Evolutionary conservation across 2,797 vertebrate genomes (phyloP).

Genomic region (Amniataba percoides): DNA sequence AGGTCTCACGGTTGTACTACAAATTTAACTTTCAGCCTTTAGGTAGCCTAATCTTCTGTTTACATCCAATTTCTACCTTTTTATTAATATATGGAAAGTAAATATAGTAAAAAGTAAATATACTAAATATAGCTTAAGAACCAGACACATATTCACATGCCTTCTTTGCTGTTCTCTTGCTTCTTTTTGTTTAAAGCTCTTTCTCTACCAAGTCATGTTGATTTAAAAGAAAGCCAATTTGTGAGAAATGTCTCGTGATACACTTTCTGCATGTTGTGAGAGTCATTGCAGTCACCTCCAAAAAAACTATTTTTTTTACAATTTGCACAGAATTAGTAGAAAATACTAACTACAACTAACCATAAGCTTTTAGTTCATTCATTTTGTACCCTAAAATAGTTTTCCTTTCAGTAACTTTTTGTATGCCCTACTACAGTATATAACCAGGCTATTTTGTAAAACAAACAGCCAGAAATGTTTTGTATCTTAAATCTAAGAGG

Average conservation of each 20-base stretch:
- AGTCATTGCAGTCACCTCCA: background rate
- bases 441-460: background rate
- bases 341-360: no score
- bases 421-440: no score
- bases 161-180: background rate
- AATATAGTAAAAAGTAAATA: background rate
- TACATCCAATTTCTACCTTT: background rate
- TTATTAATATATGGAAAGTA: no score
- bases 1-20: background rate
- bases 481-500: background rate
- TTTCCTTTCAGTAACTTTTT: background rate
- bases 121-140: background rate
- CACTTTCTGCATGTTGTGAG: background rate
- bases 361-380: background rate
- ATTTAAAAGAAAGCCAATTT: background rate
- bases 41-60: background rate
- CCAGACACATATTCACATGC: background rate
- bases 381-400: background rate
- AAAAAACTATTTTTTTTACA: no score
- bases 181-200: background rate
- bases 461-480: background rate
- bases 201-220: background rate
- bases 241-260: background rate
- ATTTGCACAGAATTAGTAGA: background rate
- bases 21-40: background rate